phyloP scores from a whole-genome alignment of 2,113 vertebrate genomes.

The Leptobrachium leishanense region DNA sequence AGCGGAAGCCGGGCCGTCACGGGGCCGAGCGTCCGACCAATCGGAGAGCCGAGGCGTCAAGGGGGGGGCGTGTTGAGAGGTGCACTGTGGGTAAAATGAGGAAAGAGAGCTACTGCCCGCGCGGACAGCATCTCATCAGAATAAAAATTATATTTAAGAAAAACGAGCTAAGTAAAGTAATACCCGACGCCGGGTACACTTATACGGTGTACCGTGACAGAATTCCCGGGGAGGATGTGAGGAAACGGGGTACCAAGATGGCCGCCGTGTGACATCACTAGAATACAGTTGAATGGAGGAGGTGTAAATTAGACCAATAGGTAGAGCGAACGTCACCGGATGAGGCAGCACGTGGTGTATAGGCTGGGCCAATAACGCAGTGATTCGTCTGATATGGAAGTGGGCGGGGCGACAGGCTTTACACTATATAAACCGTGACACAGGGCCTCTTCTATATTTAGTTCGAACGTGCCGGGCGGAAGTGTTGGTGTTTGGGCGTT shows the following conservation, averaged over 20 bases:
- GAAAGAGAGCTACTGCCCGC: background rate
- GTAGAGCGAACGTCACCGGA: background rate
- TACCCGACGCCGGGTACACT: too few relatives aligned
- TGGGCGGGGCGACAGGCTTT: background rate
- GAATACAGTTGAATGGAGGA: background rate
- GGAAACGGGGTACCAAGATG: constrained; percentile 17
- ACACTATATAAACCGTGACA: constrained; percentile 8
- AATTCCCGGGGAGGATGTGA: too few relatives aligned
- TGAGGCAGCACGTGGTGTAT: background rate
- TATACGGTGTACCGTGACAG: too few relatives aligned
- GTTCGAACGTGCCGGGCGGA: background rate
- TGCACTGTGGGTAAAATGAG: background rate
- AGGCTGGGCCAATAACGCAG: background rate
- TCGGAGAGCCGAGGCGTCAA: background rate
- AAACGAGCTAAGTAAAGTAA: too few relatives aligned
- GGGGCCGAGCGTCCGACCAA: background rate
- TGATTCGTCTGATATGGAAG: constrained; percentile 9
- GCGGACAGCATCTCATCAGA: too few relatives aligned
- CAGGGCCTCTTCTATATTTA: constrained; percentile 22
- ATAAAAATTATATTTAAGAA: too few relatives aligned
- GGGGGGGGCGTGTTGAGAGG: background rate
- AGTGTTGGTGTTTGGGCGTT: too few relatives aligned
- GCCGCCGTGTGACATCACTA: background rate
- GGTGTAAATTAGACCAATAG: background rate
- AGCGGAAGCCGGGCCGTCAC: background rate